Base-by-base conservation (phyloP, 2,888 invertebrate genomes). In the Dimorphilus gyrociliatus region DNA sequence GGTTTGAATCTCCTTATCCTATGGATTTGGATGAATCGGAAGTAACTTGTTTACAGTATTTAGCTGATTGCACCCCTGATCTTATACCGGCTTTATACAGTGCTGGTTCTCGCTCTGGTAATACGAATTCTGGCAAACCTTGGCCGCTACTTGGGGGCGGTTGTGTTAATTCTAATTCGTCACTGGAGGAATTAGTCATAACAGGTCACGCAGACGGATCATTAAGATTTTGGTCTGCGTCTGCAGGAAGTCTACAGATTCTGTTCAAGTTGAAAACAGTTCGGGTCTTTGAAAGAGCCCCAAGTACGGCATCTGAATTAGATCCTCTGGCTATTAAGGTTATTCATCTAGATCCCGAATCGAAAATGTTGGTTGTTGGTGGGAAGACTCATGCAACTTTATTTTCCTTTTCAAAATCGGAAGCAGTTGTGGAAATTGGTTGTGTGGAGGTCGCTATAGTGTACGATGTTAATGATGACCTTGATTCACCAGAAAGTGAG, bases 1-100 rank as follows among this genome's bases (percentile, higher is more conserved):
- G 90, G 67, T 85, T 92, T 69, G 92, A 94, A 68, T 92, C 92
- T 70, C 97, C 94, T 25, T 94, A 97, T 69, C 86, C 94, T 39
- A 92, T 97, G 90, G 94, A 97, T 68, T 73, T 97, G 47, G 94
- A 97, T 70, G 94, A 97, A 69, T 88, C 90, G 30, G 82, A 92
- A 15, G 92, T 97, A 54, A 94, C 94, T 34, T 84, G 82, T 67
- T 85, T 90, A 65, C 76, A 79, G 36, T 97, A 97, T 71, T 75
- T 90, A 63, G 88, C 90, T 33, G 92, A 97, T 69, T 94, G 92
- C 65, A 92, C 94, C 25, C 81, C 82, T 37, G 94, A 97, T 67
- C 72, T 97, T 60, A 88, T 94, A 58, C 90, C 92, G 35, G 92
- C 92, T 45, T 81, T 94, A 65, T 94, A 94, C 69, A 84, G 88